Base-by-base conservation (phyloP, 2,888 invertebrate species). In the Lycocerus yunnanus region DNA sequence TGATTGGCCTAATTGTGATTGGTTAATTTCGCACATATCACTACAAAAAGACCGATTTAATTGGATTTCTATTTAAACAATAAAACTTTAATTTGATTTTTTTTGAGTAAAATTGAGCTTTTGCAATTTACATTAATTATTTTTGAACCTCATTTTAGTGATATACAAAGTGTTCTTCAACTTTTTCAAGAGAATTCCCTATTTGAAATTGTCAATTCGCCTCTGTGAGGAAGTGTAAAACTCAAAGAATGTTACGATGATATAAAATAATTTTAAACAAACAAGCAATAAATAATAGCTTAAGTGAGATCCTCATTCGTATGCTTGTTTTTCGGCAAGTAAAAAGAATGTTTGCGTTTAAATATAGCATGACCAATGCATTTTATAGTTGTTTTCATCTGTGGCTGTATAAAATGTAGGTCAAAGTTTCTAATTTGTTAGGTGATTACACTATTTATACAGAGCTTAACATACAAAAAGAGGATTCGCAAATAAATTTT, bases 351-450 rank as follows among this genome's bases (percentile, higher is more conserved):
- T 63, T 63, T 71, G 71, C 59, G 74, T 21, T 27, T 71, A 71
- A 71, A 74, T 74, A 71, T 68, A 71, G 68, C 59, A 24, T 71
- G 71, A 71, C 71, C 65, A 66, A 66, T 68, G 71, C 69, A 71
- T 74, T 68, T 61, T 16, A 43, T 68, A 63, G 16, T 58, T 72
- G 43, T 63, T 58, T 27, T 70, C 58, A 74, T 63, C 63, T 61
- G 60, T 63, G 18, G 20, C 43, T 43, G 43, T 61, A 68, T 43
- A 61, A 71, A 69, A 74, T 71, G 69, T 71, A 68, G 71, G 74
- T 71, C 74, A 69, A 71, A 71, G 69, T 68, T 69, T 71, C 58
- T 60, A 68, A 60, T 43, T 61, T 63, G 61, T 63, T 63, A 18
- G 61, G 43, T 43, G 43, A 43, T 43, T 43, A 43, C 43, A 43